A percentile compares a stretch with the other conserved stretches of the same genome.
Evolutionary conservation across 2,113 vertebrate species (phyloP).

Genomic region (Etia nguti): DNA sequence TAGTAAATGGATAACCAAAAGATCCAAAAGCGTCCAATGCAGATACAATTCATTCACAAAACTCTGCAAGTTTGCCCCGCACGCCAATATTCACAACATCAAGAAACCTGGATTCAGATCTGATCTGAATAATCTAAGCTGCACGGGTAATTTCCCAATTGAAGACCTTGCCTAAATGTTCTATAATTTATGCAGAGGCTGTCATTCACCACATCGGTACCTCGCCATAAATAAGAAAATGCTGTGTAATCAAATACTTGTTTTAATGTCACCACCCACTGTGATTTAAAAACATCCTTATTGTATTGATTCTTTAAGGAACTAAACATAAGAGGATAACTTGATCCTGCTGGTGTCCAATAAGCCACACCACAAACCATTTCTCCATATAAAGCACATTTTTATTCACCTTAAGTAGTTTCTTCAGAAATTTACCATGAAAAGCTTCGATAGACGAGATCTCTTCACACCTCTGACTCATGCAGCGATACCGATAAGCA

Average conservation of each 20-base stretch:
- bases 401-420: neutral
- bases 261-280: neutral
- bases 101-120: neutral
- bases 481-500: neutral
- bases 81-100: neutral
- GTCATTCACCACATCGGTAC: neutral
- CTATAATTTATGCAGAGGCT: neutral
- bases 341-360: neutral
- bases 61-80: neutral
- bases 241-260: neutral
- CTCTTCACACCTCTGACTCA: neutral
- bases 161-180: neutral
- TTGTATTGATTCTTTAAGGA: neutral
- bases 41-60: neutral
- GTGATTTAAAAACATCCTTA: neutral
- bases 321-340: neutral
- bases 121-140: neutral
- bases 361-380: neutral
- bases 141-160: neutral
- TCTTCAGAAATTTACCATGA: neutral
- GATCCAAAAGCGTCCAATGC: neutral
- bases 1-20: neutral
- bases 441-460: neutral
- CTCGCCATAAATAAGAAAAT: neutral
- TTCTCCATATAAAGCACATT: neutral